Conservation (phyloP, 2,888 invertebrate species). For the Papilio protenor region DNA sequence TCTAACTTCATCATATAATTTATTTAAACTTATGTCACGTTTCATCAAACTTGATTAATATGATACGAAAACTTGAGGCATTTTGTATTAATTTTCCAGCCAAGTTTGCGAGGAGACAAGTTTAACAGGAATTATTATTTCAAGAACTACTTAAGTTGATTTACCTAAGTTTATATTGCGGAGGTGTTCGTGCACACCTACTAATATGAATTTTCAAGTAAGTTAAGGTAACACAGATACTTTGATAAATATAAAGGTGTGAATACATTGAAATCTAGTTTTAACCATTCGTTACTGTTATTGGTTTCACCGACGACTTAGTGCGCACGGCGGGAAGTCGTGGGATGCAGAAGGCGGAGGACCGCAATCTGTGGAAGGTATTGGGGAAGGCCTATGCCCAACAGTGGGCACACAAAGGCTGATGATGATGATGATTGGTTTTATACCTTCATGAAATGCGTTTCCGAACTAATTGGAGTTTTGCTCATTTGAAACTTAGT, state of each 20-base stretch:
- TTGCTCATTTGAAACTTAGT: too few species aligned
- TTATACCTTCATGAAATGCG: too few species aligned
- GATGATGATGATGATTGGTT: too few species aligned
- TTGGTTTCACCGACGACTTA: too few species aligned
- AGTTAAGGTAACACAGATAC: not conserved
- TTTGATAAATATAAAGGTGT: not conserved
- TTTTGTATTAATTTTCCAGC: slow-evolving; percentile 29
- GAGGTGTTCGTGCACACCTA: slow-evolving; percentile 3
- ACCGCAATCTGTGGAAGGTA: too few species aligned
- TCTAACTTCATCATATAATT: not conserved
- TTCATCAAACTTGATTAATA: slow-evolving; percentile 21
- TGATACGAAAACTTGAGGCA: slow-evolving; percentile 11
- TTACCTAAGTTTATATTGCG: slow-evolving; percentile 12
- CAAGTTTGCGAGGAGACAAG: slow-evolving; percentile 4
- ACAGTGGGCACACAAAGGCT: too few species aligned
- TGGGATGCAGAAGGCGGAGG: too few species aligned
- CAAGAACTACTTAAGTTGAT: slow-evolving; percentile 27
- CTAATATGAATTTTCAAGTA: slow-evolving; percentile 25
- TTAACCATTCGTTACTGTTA: too few species aligned
- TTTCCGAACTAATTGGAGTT: too few species aligned
- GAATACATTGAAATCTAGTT: too few species aligned
- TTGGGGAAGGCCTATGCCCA: too few species aligned
- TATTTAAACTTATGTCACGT: slow-evolving; percentile 1
- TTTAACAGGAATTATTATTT: slow-evolving; percentile 33
- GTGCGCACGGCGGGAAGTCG: too few species aligned